phyloP scores from a whole-genome alignment of 1,140 invertebrate genomes.

The Rhagoletis zephyria region DNA sequence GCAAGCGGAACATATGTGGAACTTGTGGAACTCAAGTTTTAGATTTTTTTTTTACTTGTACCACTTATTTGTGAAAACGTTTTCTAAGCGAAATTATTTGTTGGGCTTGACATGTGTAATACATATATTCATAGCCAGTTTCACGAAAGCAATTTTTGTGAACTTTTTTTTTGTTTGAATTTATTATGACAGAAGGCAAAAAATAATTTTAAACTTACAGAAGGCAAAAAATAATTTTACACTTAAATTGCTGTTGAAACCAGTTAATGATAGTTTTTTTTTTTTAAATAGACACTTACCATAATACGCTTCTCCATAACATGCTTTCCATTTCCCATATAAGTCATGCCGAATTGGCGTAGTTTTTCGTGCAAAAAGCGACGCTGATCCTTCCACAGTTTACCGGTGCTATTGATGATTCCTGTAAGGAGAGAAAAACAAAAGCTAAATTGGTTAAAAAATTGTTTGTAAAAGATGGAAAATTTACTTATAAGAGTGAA shows the following conservation, averaged over 20 bases:
- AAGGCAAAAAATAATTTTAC: too few species aligned
- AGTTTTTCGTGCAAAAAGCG: constrained; percentile 91
- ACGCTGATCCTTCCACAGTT: constrained; percentile 92
- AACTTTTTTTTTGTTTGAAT: not conserved
- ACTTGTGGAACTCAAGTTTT: not conserved
- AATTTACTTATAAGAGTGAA: too few species aligned
- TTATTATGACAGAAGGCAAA: not conserved
- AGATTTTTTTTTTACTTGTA: too few species aligned
- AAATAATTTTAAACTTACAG: too few species aligned
- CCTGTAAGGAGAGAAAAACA: constrained; percentile 76
- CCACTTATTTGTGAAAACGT: too few species aligned
- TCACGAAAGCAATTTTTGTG: not conserved
- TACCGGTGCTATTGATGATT: constrained; percentile 91
- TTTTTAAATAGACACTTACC: constrained; percentile 75
- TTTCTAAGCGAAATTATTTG: too few species aligned
- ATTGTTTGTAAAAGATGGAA: not conserved
- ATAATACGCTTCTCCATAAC: constrained; percentile 90
- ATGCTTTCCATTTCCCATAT: constrained; percentile 83
- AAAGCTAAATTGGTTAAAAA: not conserved
- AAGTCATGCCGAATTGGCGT: constrained; percentile 91
- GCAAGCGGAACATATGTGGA: not conserved
- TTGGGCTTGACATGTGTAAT: too few species aligned
- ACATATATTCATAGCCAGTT: too few species aligned
- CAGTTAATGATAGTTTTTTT: not conserved
- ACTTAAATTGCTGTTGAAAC: too few species aligned